Base-by-base conservation (phyloP, 2,113 vertebrate genomes). In the Gymnogyps californianus region DNA sequence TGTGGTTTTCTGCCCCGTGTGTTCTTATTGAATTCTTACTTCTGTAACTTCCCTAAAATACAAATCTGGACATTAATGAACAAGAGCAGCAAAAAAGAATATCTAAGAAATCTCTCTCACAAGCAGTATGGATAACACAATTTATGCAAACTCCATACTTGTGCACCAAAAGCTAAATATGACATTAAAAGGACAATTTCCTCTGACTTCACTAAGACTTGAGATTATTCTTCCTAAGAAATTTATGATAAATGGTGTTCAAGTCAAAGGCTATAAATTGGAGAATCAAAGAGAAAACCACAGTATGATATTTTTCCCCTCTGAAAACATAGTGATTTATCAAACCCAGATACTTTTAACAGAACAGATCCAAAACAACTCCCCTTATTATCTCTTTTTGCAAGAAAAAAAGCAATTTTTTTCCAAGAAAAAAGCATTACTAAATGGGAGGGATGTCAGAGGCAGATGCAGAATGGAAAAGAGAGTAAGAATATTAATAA, bases 1-100 rank as follows among this genome's bases (percentile, higher is more conserved):
- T 98, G 89, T 99, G 99, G 98, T 99, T 99, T 92, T 99, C 99
- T 19, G 99, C 99, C 84, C 99, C 99, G 0, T 99, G 99, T 14
- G 98, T 99, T 96, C 98, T 98, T 97, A 99, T 98, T 16, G 99
- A 98, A 97, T 99, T 99, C 96, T 99, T 99, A 97, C 99, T 99
- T 98, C 98, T 99, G 95, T 99, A 99, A 97, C 98, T 98, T 95
- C 99, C 99, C 99, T 99, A 97, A 96, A 96, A 97, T 66, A 93
- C 59, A 98, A 88, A 96, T 59, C 65, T 16, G 58, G 87, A 46
- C 16, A 79, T 82, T 47, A 49, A 80, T 96, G 21, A 89, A 69
- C 36, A 91, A 61, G 54, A 81, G 21, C 66, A 91, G 13, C 25
- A 74, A 55, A 34, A 55, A 92, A n/a, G 3, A 93, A 29, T 47